These are phyloP conservation scores for Noctua pronuba DNA, from an alignment of 2,888 invertebrate species.

Conservation along the genomic window DNA sequence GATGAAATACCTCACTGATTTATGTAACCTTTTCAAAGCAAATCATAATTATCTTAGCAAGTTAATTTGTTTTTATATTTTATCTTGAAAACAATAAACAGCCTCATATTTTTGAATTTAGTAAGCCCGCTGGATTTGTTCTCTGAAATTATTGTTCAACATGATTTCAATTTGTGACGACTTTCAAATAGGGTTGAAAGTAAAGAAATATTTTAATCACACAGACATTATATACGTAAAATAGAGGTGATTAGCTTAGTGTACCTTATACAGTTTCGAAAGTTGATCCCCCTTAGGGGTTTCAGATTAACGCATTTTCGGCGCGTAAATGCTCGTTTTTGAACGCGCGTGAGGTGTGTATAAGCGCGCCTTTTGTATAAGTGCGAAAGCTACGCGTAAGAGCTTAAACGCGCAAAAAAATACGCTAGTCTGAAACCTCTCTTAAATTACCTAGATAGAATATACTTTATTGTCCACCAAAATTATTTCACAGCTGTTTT, in stretches of 20 bases:
- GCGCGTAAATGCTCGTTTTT: neutral
- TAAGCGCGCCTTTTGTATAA: neutral
- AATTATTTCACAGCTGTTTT: neutral
- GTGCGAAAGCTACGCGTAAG: neutral
- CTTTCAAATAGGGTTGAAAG: constrained; percentile 1
- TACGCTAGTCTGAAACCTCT: neutral
- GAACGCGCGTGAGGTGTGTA: too few species aligned
- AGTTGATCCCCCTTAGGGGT: neutral
- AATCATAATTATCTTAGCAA: neutral
- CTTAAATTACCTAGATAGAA: neutral
- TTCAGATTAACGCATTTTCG: neutral
- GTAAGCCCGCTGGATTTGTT: neutral
- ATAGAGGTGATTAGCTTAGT: neutral
- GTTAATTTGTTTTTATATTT: neutral
- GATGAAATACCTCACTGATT: neutral
- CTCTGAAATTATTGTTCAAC: constrained; percentile 6
- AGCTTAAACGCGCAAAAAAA: neutral
- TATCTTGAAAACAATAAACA: constrained; percentile 12
- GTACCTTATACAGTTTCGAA: neutral
- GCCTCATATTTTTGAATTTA: constrained; percentile 22
- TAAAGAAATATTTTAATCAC: neutral
- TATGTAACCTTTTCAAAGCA: neutral
- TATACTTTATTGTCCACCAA: neutral
- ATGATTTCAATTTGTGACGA: constrained; percentile 21
- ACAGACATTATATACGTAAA: neutral